phyloP scores from a whole-genome alignment of 2,888 invertebrate genomes.

The Cephus sareptanus region DNA sequence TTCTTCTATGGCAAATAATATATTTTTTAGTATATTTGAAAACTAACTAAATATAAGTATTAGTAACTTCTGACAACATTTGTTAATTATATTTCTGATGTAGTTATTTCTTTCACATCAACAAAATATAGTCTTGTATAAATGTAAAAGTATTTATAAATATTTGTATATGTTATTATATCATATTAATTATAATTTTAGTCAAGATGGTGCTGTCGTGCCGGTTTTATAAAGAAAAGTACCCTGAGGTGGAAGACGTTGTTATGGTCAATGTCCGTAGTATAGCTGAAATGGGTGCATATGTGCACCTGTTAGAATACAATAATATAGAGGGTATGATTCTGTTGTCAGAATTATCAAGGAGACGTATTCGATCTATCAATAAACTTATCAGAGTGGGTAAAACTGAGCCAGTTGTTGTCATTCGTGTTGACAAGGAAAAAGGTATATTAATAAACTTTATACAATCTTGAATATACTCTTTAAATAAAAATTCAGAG shows the following conservation, averaged over 20 bases:
- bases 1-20: neutral
- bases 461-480: neutral
- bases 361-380: conserved; percentile 98
- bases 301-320: conserved; percentile 97
- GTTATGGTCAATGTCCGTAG: conserved; percentile 99
- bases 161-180: neutral
- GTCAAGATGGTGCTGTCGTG: conserved; percentile 88
- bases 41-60: neutral
- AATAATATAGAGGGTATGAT: conserved; percentile 99
- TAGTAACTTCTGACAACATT: neutral
- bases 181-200: conserved; percentile 14
- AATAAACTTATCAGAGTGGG: conserved; percentile 99
- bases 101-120: neutral
- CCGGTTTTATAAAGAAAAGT: conserved; percentile 96
- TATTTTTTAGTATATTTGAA: neutral
- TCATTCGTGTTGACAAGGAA: conserved; percentile 99
- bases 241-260: conserved; percentile 98
- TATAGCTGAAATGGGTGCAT: conserved; percentile 99
- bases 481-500: neutral
- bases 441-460: conserved; percentile 76
- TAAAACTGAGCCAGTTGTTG: conserved; percentile 98
- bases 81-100: neutral
- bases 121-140: neutral
- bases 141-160: neutral
- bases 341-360: conserved; percentile 94